These are phyloP conservation scores for Dipodomys merriami DNA, from an alignment of 2,113 vertebrate genomes.

Conservation along the genomic window DNA sequence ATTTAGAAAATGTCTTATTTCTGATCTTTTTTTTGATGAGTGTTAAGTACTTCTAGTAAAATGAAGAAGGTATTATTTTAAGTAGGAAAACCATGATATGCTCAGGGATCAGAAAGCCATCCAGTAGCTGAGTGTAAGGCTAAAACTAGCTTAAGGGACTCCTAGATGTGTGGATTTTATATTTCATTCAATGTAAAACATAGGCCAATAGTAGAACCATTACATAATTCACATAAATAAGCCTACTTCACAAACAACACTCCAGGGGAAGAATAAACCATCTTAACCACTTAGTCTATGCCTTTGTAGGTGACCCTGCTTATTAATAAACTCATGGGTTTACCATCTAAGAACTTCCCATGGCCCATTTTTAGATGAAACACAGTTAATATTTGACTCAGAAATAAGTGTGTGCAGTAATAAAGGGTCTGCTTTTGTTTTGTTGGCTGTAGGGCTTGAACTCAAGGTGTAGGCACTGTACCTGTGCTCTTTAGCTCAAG, in stretches of 20 bases:
- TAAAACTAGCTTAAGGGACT: not conserved
- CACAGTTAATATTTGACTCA: not conserved
- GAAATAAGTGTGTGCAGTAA: not conserved
- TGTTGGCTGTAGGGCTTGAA: too few relatives aligned
- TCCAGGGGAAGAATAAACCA: not conserved
- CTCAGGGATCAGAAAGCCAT: not conserved
- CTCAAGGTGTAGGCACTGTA: too few relatives aligned
- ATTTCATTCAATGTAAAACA: not conserved
- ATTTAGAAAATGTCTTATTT: not conserved
- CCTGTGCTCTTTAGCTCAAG: too few relatives aligned
- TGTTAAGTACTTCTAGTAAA: not conserved
- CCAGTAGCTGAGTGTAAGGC: not conserved
- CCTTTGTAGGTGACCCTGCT: not conserved
- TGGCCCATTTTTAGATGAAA: not conserved
- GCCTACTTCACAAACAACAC: not conserved
- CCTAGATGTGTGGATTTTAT: not conserved
- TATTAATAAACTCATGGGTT: not conserved
- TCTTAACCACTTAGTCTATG: not conserved
- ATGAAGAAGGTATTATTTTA: constrained; percentile 14
- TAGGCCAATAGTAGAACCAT: not conserved
- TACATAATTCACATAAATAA: constrained; percentile 36
- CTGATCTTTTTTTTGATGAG: not conserved
- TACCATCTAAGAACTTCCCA: constrained; percentile 25
- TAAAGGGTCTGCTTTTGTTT: too few relatives aligned
- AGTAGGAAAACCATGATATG: not conserved